phyloP scores from a whole-genome alignment of 2,888 invertebrate genomes.

The Catotricha subobsoleta region DNA sequence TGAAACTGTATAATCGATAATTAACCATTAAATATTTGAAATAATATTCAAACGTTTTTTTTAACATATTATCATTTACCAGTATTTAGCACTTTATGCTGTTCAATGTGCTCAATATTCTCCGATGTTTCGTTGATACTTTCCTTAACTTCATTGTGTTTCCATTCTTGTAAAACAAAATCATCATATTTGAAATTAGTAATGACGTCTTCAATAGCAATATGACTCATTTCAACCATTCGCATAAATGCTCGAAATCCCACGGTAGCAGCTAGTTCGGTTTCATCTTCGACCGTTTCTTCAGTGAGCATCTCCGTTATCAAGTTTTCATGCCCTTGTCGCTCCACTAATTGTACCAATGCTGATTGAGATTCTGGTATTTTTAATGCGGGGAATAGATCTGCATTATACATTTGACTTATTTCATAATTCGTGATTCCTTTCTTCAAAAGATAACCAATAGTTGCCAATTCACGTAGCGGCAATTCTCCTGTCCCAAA shows the following conservation, averaged over 20 bases:
- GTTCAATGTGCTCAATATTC: no score
- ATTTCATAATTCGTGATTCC: conserved; percentile 61
- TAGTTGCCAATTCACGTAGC: conserved; percentile 62
- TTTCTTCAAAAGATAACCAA: conserved; percentile 56
- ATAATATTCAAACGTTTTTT: no score
- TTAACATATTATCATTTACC: no score
- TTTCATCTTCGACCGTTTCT: conserved; percentile 55
- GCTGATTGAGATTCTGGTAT: conserved; percentile 72
- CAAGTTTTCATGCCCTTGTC: conserved; percentile 62
- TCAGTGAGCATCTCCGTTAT: conserved; percentile 68
- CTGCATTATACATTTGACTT: conserved; percentile 56
- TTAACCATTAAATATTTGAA: not conserved
- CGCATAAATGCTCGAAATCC: conserved; percentile 73
- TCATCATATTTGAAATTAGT: conserved; percentile 68
- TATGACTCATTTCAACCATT: conserved; percentile 65
- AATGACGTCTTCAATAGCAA: conserved; percentile 68
- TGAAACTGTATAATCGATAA: conserved; percentile 5
- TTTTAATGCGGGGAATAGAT: conserved; percentile 59
- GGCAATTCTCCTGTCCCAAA: conserved; percentile 67
- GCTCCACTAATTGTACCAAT: conserved; percentile 64
- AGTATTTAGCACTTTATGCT: no score
- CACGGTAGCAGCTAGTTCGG: conserved; percentile 56
- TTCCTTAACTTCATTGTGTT: conserved; percentile 32
- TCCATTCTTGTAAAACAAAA: conserved; percentile 66
- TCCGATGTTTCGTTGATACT: no score